Conservation (phyloP, 2,113 vertebrate species). For the Phylloscopus trochiloides region DNA sequence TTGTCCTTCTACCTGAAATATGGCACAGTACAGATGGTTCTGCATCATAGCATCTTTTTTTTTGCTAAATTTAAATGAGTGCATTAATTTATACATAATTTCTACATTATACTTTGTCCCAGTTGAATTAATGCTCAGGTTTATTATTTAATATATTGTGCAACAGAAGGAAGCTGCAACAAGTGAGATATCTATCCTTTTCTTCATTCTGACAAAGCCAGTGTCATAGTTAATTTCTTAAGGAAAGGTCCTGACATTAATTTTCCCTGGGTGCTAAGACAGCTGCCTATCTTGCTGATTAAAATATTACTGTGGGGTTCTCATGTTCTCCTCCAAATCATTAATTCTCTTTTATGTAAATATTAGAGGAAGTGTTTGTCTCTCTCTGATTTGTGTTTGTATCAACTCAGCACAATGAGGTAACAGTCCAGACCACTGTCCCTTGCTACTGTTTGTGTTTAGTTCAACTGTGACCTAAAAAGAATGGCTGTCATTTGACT, state of each 20-base stretch:
- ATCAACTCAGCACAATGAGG: neutral
- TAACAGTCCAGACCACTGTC: neutral
- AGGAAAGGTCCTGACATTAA: neutral
- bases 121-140: neutral
- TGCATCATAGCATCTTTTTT: neutral
- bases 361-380: neutral
- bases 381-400: neutral
- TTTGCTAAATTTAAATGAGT: constrained; percentile 17
- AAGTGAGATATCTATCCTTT: neutral
- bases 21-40: constrained; percentile 22
- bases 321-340: neutral
- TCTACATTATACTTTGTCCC: neutral
- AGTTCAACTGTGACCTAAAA: neutral
- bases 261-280: neutral
- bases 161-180: neutral
- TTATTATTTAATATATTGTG: neutral
- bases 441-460: neutral
- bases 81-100: constrained; percentile 21
- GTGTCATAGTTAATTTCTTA: neutral
- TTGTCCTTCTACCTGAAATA: constrained; percentile 29
- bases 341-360: neutral
- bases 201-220: neutral
- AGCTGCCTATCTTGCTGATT: neutral
- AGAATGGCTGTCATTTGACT: neutral
- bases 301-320: neutral